Conservation (phyloP, 2,113 vertebrate species). For the Brachypodius melanocephalos region DNA sequence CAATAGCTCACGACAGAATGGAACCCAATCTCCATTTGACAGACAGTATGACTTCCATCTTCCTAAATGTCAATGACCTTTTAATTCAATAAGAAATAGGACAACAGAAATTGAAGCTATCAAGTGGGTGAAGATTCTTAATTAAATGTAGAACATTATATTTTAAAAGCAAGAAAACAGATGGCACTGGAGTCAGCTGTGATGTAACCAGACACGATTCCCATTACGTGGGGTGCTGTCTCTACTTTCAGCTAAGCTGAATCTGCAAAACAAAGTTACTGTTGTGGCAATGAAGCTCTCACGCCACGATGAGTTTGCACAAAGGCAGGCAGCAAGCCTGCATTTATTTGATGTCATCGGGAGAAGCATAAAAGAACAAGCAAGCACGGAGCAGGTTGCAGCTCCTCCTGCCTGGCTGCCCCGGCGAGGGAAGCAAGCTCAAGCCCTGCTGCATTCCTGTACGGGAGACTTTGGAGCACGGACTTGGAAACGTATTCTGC, state of each 20-base stretch:
- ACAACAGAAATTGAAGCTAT: neutral
- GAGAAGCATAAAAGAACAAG: neutral
- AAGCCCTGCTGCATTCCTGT: neutral
- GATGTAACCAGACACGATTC: neutral
- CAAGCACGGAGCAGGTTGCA: neutral
- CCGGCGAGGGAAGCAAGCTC: neutral
- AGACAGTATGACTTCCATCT: neutral
- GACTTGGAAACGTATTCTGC: neutral
- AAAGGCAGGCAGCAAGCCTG: neutral
- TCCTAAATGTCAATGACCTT: neutral
- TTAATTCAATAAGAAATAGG: neutral
- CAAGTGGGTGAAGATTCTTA: neutral
- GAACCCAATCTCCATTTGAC: neutral
- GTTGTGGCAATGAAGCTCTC: neutral
- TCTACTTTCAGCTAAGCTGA: neutral
- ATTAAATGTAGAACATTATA: neutral
- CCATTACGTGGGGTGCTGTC: neutral
- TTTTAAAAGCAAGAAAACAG: neutral
- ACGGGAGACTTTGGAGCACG: fast-evolving
- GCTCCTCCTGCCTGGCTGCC: neutral
- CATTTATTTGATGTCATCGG: neutral
- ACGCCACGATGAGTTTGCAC: neutral
- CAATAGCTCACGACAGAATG: neutral
- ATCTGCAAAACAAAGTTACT: slow-evolving; percentile 38
- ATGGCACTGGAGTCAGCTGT: neutral